Percentiles rank a stretch among this genome's conserved stretches.
phyloP scores from a whole-genome alignment of 2,888 invertebrate genomes.

The Cantharis lateralis region DNA sequence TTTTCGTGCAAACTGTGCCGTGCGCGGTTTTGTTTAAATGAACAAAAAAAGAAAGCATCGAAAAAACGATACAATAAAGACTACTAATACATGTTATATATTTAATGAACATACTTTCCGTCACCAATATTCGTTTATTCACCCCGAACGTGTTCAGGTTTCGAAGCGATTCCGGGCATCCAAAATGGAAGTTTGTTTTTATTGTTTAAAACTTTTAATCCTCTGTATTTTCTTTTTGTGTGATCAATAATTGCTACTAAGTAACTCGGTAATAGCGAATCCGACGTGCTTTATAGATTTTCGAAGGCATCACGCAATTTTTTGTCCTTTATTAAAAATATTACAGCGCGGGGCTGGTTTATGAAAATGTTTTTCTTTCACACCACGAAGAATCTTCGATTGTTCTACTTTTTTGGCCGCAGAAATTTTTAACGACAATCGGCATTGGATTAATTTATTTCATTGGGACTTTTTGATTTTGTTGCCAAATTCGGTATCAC shows the following conservation, averaged over 20 bases:
- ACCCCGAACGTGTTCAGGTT: conserved; percentile 38
- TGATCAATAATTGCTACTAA: conserved; percentile 17
- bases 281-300: background rate
- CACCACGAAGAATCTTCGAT: background rate
- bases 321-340: background rate
- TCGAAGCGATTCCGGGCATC: conserved; percentile 33
- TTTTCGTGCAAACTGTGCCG: background rate
- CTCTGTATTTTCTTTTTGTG: conserved; percentile 12
- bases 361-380: background rate
- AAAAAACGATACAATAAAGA: background rate
- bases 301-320: background rate
- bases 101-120: conserved; percentile 31
- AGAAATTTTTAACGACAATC: background rate
- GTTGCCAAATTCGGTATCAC: conserved; percentile 39
- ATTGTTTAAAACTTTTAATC: conserved; percentile 11
- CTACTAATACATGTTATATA: background rate
- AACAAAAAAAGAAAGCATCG: background rate
- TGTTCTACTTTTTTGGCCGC: background rate
- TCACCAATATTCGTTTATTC: conserved; percentile 38
- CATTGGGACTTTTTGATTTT: conserved; percentile 41
- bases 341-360: background rate
- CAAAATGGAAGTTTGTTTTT: conserved; percentile 29
- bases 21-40: background rate
- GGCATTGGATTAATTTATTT: conserved; percentile 21
- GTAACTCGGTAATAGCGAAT: conserved; percentile 3